Evolutionary conservation across 2,888 invertebrate species (phyloP), one percentile per base, ranked within the genome.

Genomic region (Lasioglossum morio): DNA sequence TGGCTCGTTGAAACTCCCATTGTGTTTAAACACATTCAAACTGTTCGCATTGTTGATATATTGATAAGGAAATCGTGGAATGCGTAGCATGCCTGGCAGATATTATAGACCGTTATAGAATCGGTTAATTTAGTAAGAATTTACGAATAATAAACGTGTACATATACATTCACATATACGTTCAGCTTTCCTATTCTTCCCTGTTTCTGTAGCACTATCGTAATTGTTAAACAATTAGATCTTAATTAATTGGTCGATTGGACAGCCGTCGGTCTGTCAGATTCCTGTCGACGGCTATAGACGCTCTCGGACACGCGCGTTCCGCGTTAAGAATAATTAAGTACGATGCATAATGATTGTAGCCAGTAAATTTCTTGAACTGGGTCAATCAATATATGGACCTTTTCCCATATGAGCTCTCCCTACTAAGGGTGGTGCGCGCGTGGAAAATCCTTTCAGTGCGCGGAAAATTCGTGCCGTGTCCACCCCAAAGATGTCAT

Each of bases 311-410:
- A 27, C 40, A 48, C n/a, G 83, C 27, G 43, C 40, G 53, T 53
- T 57, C 30, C 60, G 10, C 46, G 34, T 72, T 53, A n/a, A 37
- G 77, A 79, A 69, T 72, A 74, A 86, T 81, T 87, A 73, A 79
- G 63, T 75, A 75, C 69, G 57, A 87, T 81, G 46, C 53, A 81
- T 77, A 53, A 81, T 83, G 60, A 86, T 79, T 78, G 78, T 87
- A 81, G 46, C 76, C 48, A 40, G 75, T 79, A 74, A 88, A 79
- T 90, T 90, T 81, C 72, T 75, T 91, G 91, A 95, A 95, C 92
- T 95, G 92, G 95, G 95, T 95, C 95, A 94, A 95, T 95, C 95
- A 94, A 95, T 95, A 95, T 93, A 88, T 89, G 91, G 89, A 92
- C 90, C 90, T 90, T 93, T 91, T 89, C 87, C 91, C 91, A 90